These are phyloP conservation scores for Platyrinchus mystaceus DNA, from an alignment of 2,797 vertebrate genomes.

Conservation along the genomic window DNA sequence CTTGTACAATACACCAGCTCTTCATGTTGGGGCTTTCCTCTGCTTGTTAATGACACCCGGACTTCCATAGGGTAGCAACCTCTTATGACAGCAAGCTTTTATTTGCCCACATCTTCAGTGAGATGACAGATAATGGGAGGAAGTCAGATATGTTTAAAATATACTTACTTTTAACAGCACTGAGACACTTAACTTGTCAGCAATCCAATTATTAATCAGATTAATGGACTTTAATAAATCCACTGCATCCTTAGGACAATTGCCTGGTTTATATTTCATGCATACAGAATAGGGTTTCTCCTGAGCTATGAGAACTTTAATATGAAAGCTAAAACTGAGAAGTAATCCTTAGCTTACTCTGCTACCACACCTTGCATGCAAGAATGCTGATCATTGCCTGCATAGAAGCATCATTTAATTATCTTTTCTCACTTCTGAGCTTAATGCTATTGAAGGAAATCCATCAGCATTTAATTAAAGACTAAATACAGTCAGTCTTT, in stretches of 20 bases:
- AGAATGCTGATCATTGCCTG: conserved; percentile 13
- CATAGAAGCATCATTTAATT: conserved; percentile 24
- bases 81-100: conserved; percentile 51
- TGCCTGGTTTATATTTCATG: conserved; percentile 70
- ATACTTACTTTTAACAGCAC: conserved; percentile 75
- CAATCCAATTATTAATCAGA: conserved; percentile 78
- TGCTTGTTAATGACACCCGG: neutral
- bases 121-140: conserved; percentile 73
- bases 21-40: neutral
- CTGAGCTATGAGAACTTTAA: conserved; percentile 20
- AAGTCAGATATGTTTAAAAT: conserved; percentile 74
- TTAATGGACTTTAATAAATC: conserved; percentile 77
- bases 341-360: conserved; percentile 35
- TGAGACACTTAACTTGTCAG: conserved; percentile 78
- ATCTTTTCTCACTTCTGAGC: conserved; percentile 42
- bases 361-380: conserved; percentile 36
- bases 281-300: conserved; percentile 59
- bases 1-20: neutral
- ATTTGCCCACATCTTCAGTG: conserved; percentile 67
- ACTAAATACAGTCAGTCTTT: conserved; percentile 43
- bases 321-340: conserved; percentile 21
- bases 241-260: conserved; percentile 64
- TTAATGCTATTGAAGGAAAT: conserved; percentile 32
- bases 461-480: conserved; percentile 62
- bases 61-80: neutral